Evolutionary conservation across 2,888 invertebrate species (phyloP).

Genomic region (Drosophila lutescens): DNA sequence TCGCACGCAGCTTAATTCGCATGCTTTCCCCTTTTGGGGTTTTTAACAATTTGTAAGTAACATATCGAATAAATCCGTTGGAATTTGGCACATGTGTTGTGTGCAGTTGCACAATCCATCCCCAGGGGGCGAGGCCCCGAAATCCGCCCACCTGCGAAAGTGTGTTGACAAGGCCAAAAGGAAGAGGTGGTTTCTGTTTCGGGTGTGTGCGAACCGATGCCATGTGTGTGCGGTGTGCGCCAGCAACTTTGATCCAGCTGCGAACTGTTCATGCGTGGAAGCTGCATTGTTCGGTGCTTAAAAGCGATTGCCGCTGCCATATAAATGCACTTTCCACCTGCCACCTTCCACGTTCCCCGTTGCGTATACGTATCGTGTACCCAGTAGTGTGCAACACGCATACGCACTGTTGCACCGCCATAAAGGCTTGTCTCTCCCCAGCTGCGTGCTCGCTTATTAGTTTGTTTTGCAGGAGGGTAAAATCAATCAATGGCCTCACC

Average conservation of each 20-base stretch:
- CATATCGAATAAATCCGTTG: conserved; percentile 17
- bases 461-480: conserved; percentile 66
- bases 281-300: conserved; percentile 70
- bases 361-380: conserved; percentile 28
- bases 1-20: background rate
- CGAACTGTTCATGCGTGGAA: conserved; percentile 63
- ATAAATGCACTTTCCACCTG: conserved; percentile 21
- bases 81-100: conserved; percentile 18
- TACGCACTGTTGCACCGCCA: conserved; percentile 73
- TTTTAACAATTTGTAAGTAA: conserved; percentile 21
- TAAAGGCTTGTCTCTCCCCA: conserved; percentile 47
- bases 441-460: conserved; percentile 60
- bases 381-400: conserved; percentile 48
- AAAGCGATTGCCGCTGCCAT: conserved; percentile 38
- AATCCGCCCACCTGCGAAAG: conserved; percentile 4
- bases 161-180: conserved; percentile 24
- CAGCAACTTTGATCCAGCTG: conserved; percentile 61
- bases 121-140: background rate
- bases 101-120: conserved; percentile 4
- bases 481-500: conserved; percentile 68
- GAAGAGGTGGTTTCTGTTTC: conserved; percentile 37
- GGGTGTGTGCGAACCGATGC: conserved; percentile 57
- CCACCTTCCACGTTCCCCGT: background rate
- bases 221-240: conserved; percentile 47
- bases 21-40: background rate